Percentiles rank a stretch among this genome's conserved stretches.
These are phyloP conservation scores for Pyrochroa serraticornis DNA, from an alignment of 2,888 invertebrate genomes.

Conservation along the genomic window DNA sequence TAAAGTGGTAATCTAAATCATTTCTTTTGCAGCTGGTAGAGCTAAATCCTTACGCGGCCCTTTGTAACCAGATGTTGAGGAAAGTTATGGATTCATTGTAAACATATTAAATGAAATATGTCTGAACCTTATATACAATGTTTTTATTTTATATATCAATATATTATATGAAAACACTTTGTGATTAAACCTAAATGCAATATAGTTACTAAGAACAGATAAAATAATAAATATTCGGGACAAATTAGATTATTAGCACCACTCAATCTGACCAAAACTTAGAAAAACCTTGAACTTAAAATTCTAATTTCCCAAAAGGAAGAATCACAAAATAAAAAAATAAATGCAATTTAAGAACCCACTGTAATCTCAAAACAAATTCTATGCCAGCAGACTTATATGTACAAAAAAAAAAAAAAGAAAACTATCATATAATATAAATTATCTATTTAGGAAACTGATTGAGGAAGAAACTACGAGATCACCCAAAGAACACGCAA, in stretches of 20 bases:
- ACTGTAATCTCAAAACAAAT: background rate
- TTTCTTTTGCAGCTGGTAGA: conserved; percentile 71
- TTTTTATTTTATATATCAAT: conserved; percentile 39
- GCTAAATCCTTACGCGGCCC: conserved; percentile 92
- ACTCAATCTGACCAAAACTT: conserved; percentile 1
- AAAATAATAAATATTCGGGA: conserved; percentile 20
- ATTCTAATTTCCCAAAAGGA: background rate
- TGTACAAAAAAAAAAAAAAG: background rate
- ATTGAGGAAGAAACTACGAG: conserved; percentile 1
- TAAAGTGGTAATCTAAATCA: background rate
- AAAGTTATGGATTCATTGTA: conserved; percentile 69
- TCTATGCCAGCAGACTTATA: background rate
- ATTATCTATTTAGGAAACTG: background rate
- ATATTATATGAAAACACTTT: conserved; percentile 32
- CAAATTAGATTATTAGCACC: conserved; percentile 25
- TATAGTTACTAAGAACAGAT: conserved; percentile 12
- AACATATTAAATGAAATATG: conserved; percentile 12
- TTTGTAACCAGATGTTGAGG: conserved; percentile 92
- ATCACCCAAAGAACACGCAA: conserved; percentile 1
- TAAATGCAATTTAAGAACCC: conserved; percentile 10
- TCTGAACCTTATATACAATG: conserved; percentile 35
- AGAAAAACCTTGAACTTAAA: background rate
- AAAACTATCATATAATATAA: background rate
- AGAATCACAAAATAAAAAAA: conserved; percentile 6
- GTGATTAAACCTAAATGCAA: conserved; percentile 27